phyloP scores from a whole-genome alignment of 1,140 invertebrate species.

The Catajapyx aquilonaris region DNA sequence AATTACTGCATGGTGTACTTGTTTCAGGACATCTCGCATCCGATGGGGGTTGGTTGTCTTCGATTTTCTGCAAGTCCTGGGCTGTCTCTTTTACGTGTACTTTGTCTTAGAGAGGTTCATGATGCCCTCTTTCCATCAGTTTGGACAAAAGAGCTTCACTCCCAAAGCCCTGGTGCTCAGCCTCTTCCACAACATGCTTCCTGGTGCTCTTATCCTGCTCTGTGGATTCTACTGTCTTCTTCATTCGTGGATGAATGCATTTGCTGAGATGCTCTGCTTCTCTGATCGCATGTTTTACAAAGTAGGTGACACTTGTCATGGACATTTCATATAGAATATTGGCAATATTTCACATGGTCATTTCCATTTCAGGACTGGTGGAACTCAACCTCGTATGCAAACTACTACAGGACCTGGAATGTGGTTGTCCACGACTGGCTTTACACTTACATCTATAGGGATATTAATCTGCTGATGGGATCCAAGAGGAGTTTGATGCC shows the following conservation, averaged over 20 bases:
- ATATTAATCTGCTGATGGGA: slow-evolving; percentile 25
- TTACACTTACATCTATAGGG: slow-evolving; percentile 76
- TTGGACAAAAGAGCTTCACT: slow-evolving; percentile 38
- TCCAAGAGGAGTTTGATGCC: slow-evolving; percentile 24
- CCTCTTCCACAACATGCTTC: slow-evolving; percentile 49
- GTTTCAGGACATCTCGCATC: slow-evolving; percentile 38
- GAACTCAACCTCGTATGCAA: slow-evolving; percentile 58
- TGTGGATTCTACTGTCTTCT: slow-evolving; percentile 65
- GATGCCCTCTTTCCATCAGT: slow-evolving; percentile 43
- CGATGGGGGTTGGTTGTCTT: slow-evolving; percentile 48
- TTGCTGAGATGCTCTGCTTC: slow-evolving; percentile 66
- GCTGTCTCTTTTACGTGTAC: slow-evolving; percentile 52
- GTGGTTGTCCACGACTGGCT: slow-evolving; percentile 86
- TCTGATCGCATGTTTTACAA: slow-evolving; percentile 67
- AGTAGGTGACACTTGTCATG: too few relatives aligned
- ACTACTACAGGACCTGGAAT: slow-evolving; percentile 85
- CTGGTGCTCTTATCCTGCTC: slow-evolving; percentile 47
- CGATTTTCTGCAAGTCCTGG: slow-evolving; percentile 48
- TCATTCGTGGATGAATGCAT: slow-evolving; percentile 74
- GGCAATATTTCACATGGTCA: slow-evolving; percentile 1
- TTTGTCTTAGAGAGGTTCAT: slow-evolving; percentile 58
- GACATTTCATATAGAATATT: too few relatives aligned
- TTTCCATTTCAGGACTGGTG: slow-evolving; percentile 65
- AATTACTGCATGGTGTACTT: too few relatives aligned
- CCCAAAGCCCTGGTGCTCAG: slow-evolving; percentile 32